These are phyloP conservation scores for Diorhabda elongata DNA, from an alignment of 1,140 invertebrate genomes.

Conservation along the genomic window DNA sequence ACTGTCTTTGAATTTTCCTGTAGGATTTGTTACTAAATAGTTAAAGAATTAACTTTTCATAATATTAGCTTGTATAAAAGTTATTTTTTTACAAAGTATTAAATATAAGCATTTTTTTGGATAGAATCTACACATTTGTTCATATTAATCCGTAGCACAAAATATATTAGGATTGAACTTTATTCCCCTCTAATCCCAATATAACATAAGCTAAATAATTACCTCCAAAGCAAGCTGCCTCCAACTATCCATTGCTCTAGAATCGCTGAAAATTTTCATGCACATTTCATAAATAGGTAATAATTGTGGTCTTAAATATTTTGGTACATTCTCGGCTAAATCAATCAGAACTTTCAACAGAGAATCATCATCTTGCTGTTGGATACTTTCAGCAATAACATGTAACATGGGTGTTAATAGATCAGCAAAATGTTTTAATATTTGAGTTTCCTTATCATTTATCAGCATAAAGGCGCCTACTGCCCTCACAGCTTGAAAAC, in stretches of 20 bases:
- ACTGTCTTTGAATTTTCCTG: too few species aligned
- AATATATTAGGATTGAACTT: too few species aligned
- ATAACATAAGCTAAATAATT: neutral
- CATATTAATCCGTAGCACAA: too few species aligned
- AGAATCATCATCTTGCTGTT: slow-evolving; percentile 83
- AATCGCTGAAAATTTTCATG: slow-evolving; percentile 77
- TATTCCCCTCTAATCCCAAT: too few species aligned
- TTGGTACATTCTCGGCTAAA: slow-evolving; percentile 87
- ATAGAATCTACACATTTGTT: too few species aligned
- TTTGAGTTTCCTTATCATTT: slow-evolving; percentile 82
- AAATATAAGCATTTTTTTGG: too few species aligned
- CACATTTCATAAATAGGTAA: slow-evolving; percentile 86
- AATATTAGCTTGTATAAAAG: too few species aligned
- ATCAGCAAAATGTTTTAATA: slow-evolving; percentile 85
- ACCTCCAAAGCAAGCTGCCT: slow-evolving; percentile 90
- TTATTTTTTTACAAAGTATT: too few species aligned
- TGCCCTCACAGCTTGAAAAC: slow-evolving; percentile 79
- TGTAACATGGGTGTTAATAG: slow-evolving; percentile 67
- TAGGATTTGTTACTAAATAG: too few species aligned
- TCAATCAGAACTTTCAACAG: slow-evolving; percentile 91
- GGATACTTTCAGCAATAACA: slow-evolving; percentile 74
- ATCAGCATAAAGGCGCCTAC: slow-evolving; percentile 84
- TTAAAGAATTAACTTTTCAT: too few species aligned
- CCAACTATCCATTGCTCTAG: slow-evolving; percentile 77
- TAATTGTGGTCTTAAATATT: slow-evolving; percentile 84